phyloP scores from a whole-genome alignment of 1,140 invertebrate genomes.

The Camponotus pennsylvanicus region DNA sequence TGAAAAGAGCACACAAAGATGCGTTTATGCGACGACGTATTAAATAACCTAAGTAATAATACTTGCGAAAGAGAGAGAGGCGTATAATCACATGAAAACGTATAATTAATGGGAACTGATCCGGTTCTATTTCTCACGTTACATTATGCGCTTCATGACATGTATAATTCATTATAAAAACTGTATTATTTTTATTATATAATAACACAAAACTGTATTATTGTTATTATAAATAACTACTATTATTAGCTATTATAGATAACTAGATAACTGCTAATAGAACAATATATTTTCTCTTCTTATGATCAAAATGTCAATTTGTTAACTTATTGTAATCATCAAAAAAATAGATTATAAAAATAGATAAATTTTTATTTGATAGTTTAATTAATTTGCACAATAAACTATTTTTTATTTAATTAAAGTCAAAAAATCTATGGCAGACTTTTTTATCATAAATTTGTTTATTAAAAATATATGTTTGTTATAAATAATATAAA shows the following conservation, averaged over 20 bases:
- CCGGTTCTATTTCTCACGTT: neutral
- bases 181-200: neutral
- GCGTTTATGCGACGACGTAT: neutral
- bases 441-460: neutral
- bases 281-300: neutral
- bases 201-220: neutral
- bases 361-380: constrained; percentile 2
- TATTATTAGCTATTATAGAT: too few relatives aligned
- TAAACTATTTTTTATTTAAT: neutral
- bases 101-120: constrained; percentile 38
- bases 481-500: too few relatives aligned
- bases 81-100: neutral
- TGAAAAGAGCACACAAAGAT: constrained; percentile 24
- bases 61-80: neutral
- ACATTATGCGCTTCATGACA: neutral
- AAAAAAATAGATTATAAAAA: neutral
- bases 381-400: neutral
- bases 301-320: neutral
- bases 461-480: too few relatives aligned
- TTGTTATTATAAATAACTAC: too few relatives aligned
- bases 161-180: neutral
- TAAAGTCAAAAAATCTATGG: neutral
- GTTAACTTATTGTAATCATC: neutral
- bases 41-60: neutral
- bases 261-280: neutral